phyloP scores from a whole-genome alignment of 2,888 invertebrate genomes.

The Margaritifera margaritifera region DNA sequence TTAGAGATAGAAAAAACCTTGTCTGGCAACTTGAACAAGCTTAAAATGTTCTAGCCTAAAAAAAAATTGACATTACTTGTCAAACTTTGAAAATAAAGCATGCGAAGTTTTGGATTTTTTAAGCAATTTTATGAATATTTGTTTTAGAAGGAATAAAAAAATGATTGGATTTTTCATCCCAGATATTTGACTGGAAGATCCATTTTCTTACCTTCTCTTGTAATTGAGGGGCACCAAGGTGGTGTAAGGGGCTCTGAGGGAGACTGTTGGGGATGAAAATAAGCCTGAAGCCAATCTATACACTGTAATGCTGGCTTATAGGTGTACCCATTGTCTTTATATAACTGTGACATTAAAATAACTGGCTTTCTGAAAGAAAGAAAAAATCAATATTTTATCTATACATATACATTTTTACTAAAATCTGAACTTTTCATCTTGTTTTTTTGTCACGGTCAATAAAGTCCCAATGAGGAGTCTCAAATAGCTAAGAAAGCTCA shows the following conservation, averaged over 20 bases:
- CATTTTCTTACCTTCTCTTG: conserved; percentile 43
- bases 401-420: neutral
- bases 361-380: conserved; percentile 40
- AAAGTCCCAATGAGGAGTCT: too few species aligned
- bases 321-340: conserved; percentile 62
- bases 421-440: neutral
- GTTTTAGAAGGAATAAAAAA: too few species aligned
- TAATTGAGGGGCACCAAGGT: conserved; percentile 47
- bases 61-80: too few species aligned
- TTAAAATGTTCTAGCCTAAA: too few species aligned
- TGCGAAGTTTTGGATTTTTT: too few species aligned
- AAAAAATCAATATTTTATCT: neutral
- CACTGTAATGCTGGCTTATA: conserved; percentile 60
- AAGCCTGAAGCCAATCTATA: conserved; percentile 60
- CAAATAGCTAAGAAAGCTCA: too few species aligned
- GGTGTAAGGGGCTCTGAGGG: conserved; percentile 31
- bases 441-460: neutral
- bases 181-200: neutral
- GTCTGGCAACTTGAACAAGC: too few species aligned
- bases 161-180: neutral
- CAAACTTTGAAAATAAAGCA: too few species aligned
- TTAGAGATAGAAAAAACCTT: too few species aligned
- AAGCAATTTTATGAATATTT: too few species aligned
- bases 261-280: conserved; percentile 39
- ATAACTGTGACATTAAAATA: conserved; percentile 45